phyloP scores from a whole-genome alignment of 2,888 invertebrate genomes.

The Parthenolecanium corni region DNA sequence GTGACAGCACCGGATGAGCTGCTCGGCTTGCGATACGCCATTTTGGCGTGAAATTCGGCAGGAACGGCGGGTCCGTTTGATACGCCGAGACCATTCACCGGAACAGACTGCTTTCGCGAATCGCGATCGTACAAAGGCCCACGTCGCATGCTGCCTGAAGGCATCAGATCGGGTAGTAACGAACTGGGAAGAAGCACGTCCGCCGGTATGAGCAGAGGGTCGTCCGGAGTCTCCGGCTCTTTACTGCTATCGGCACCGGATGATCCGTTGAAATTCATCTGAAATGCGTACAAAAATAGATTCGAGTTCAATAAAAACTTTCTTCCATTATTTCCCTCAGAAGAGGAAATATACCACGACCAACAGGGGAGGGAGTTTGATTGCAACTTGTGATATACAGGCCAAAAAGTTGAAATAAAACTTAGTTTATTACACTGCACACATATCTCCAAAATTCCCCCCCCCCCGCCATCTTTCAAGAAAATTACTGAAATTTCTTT shows the following conservation, averaged over 20 bases:
- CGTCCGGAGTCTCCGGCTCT: conserved; percentile 4
- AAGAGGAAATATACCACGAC: no score
- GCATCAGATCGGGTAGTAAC: conserved; percentile 5
- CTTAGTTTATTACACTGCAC: no score
- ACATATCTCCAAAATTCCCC: no score
- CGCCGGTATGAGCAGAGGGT: not conserved
- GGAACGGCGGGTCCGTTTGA: not conserved
- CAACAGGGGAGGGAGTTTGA: no score
- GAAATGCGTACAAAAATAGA: no score
- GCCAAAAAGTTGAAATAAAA: no score
- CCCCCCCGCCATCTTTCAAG: no score
- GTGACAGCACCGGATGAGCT: not conserved
- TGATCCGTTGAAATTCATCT: no score
- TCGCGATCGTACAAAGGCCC: conserved; percentile 15
- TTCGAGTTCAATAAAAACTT: no score
- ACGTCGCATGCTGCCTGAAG: conserved; percentile 1
- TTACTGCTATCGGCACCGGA: not conserved
- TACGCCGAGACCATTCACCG: not conserved
- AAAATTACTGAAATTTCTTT: no score
- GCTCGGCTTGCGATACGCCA: not conserved
- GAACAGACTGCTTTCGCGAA: not conserved
- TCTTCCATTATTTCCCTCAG: no score
- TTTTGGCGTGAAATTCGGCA: not conserved
- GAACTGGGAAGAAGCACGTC: conserved; percentile 12
- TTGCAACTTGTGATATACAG: no score